Evolutionary conservation across 2,888 invertebrate genomes (phyloP), one percentile per base, ranked within the genome.

Genomic region (Zaprionus lineosus): DNA sequence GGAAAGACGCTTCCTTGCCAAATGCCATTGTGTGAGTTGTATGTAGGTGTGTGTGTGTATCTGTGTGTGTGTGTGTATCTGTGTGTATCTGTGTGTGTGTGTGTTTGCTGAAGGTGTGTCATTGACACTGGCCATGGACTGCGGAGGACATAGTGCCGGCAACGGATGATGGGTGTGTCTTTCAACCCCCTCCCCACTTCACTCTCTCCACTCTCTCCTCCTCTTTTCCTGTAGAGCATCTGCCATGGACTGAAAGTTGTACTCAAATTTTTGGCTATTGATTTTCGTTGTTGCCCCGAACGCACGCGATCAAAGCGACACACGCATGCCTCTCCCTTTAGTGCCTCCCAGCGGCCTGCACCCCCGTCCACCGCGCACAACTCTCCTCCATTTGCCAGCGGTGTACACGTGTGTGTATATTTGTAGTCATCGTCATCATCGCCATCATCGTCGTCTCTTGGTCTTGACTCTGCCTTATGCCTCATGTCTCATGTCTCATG

Each of bases 101-200:
- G 29, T 52, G 51, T 56, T 58, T 66, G 62, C 14, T 21, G 18
- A 74, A 85, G 78, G 78, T 79, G 78, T 79, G 78, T 79, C 78
- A 83, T 58, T 78, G 79, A 74, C 77, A 73, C 68, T 60, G 57
- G 47, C 31, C 48, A 18, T 26, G 26, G 19, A 37, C 34, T n/a
- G 26, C 29, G 57, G 8, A 28, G 11, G n/a, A n/a, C n/a, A n/a
- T n/a, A n/a, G n/a, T n/a, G n/a, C n/a, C n/a, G n/a, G n/a, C n/a
- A 7, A 18, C 19, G 21, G 33, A 39, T 53, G 36, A n/a, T 74
- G 77, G 83, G 71, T 75, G 68, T 60, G 68, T 52, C 68, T 39
- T 66, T 48, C 67, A 60, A 68, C 73, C 52, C 48, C 47, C 15
- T 26, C 2, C 8, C 24, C n/a, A 24, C 24, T 24, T n/a, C 24